Percentiles rank a stretch among this genome's conserved stretches.
Evolutionary conservation across 2,888 invertebrate genomes (phyloP).

Genomic region (Volucella inanis): DNA sequence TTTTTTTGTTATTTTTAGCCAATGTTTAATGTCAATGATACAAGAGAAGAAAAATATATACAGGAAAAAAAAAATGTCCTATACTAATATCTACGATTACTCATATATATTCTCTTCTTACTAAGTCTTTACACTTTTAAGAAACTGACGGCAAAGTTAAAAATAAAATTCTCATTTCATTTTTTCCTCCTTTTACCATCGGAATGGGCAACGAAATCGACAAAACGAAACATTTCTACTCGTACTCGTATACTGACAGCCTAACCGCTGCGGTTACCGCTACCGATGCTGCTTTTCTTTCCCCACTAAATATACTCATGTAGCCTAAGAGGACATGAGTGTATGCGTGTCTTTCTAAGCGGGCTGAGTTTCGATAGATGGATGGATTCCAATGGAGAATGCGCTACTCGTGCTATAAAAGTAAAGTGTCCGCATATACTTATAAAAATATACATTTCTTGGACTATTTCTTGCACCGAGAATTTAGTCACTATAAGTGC

Average conservation of each 20-base stretch:
- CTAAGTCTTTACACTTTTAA: conserved; percentile 60
- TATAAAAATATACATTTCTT: conserved; percentile 46
- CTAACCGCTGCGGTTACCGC: no score
- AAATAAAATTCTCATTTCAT: conserved; percentile 80
- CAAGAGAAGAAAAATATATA: conserved; percentile 5
- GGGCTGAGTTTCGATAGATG: conserved; percentile 48
- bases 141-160: conserved; percentile 79
- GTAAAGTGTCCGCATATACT: conserved; percentile 31
- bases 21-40: not conserved
- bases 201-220: conserved; percentile 38
- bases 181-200: conserved; percentile 56
- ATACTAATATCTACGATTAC: conserved; percentile 49
- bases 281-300: no score
- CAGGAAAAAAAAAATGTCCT: conserved; percentile 19
- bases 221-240: conserved; percentile 43
- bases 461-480: conserved; percentile 47
- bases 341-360: conserved; percentile 61
- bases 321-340: not conserved
- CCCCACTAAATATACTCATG: conserved; percentile 13
- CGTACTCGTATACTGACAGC: not conserved
- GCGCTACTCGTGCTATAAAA: conserved; percentile 50
- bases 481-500: not conserved
- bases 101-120: conserved; percentile 49
- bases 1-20: not conserved
- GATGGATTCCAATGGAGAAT: conserved; percentile 48